Percentiles rank a stretch among this genome's conserved stretches.
These are phyloP conservation scores for Lophura nycthemera DNA, from an alignment of 2,113 vertebrate species.

Conservation along the genomic window DNA sequence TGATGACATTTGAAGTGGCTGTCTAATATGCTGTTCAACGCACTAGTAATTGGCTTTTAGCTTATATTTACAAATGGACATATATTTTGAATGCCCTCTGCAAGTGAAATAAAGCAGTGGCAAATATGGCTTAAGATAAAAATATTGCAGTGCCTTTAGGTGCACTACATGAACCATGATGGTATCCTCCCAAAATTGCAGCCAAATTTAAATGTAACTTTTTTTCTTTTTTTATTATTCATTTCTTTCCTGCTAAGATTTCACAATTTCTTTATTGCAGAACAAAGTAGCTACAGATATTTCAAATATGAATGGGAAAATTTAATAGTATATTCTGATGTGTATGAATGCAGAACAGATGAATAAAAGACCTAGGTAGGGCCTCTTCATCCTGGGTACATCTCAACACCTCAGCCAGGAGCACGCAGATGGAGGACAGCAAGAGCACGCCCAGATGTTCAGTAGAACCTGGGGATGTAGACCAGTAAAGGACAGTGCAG, in stretches of 20 bases:
- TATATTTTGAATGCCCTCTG: background rate
- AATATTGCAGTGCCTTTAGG: background rate
- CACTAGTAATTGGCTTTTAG: background rate
- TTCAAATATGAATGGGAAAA: background rate
- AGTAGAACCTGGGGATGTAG: no score
- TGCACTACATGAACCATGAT: background rate
- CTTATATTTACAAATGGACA: background rate
- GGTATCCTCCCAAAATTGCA: background rate
- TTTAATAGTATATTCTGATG: background rate
- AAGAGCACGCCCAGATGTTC: rapidly evolving
- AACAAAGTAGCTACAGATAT: background rate
- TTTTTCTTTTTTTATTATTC: background rate
- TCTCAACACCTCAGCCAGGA: background rate
- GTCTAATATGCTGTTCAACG: background rate
- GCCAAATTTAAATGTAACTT: background rate
- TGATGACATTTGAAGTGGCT: background rate
- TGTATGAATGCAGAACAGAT: background rate
- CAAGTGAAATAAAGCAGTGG: background rate
- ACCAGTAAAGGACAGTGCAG: rapidly evolving
- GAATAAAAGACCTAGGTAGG: background rate
- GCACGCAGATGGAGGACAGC: background rate
- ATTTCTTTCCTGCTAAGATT: background rate
- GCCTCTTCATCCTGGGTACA: no score
- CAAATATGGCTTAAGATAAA: background rate
- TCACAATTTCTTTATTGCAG: background rate